A percentile compares a stretch with the other conserved stretches of the same genome.
These are phyloP conservation scores for Trilocha varians DNA, from an alignment of 2,888 invertebrate species.

Conservation along the genomic window DNA sequence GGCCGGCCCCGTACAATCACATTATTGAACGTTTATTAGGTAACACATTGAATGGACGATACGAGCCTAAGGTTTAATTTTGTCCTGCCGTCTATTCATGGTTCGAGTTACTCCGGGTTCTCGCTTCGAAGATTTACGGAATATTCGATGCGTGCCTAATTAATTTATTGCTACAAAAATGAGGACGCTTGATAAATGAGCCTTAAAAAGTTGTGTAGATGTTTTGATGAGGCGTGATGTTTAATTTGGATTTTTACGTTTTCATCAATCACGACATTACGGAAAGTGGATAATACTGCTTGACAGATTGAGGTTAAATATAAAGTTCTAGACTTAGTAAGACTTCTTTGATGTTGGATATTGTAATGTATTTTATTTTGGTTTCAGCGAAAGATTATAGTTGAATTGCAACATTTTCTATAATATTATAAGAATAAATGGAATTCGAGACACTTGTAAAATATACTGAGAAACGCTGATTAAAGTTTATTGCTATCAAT, in stretches of 20 bases:
- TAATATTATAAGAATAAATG: too few relatives aligned
- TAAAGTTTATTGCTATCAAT: too few relatives aligned
- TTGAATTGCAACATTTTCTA: too few relatives aligned
- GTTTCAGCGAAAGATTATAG: too few relatives aligned
- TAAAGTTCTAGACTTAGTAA: too few relatives aligned
- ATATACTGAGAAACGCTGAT: too few relatives aligned
- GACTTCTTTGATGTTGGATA: too few relatives aligned
- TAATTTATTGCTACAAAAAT: not conserved
- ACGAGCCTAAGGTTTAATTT: constrained; percentile 31
- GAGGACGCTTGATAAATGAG: not conserved
- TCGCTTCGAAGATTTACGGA: not conserved
- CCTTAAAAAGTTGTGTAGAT: not conserved
- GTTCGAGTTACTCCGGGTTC: not conserved
- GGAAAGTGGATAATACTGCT: too few relatives aligned
- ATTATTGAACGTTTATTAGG: constrained; percentile 55
- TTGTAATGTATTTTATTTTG: too few relatives aligned
- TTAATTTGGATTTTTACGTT: not conserved
- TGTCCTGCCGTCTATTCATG: constrained; percentile 10
- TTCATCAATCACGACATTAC: not conserved
- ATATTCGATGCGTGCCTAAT: constrained; percentile 3
- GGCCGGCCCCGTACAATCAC: constrained; percentile 38
- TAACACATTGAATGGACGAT: constrained; percentile 37
- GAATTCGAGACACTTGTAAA: too few relatives aligned
- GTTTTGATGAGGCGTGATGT: not conserved
- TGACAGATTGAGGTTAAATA: too few relatives aligned